Evolutionary conservation across 2,888 invertebrate species (phyloP), one percentile per base, ranked within the genome.

Genomic region (Habrosyne pyritoides): DNA sequence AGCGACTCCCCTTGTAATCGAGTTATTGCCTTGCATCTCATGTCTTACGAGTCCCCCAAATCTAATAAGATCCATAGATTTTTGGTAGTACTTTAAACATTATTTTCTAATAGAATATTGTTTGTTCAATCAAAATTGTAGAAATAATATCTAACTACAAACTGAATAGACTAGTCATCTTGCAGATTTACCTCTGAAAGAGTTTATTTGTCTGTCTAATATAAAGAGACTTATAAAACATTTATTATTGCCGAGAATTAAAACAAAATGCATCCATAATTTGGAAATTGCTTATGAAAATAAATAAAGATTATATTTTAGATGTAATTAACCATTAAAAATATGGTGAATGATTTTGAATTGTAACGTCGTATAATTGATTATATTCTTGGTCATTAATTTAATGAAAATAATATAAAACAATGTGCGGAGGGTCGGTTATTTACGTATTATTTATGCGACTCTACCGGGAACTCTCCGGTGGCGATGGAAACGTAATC

Each of bases 1-100:
- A 60, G 61, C 57, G 36, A 52, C 63, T 52, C 56, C 72, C 75
- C 71, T 69, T 69, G 77, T 91, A 90, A 91, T 90, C 83, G 80
- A 89, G 87, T 91, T 91, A 90, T 85, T 84, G 84, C 84, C 82
- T 77, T 81, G 86, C 86, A 87, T 89, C 87, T 85, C 86, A 81
- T 81, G 86, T 84, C 87, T 87, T 84, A 73, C 67, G 74, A 75
- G 74, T 78, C 73, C 76, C 79, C 75, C 59, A 48, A 50, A 58
- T 72, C 66, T 75, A 79, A 78, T 75, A 67, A 70, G 66, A 70
- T 71, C 73, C 67, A 61, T 59, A 46, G 55, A 66, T 72, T 76
- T 71, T 71, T 67, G 75, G 66, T 64, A 61, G 61, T 58, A 54
- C 58, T 62, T 59, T 28, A 28, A 30, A 26, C 42, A 52, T 30